Evolutionary conservation across 1,140 invertebrate genomes (phyloP).

Genomic region (Catajapyx aquilonaris): DNA sequence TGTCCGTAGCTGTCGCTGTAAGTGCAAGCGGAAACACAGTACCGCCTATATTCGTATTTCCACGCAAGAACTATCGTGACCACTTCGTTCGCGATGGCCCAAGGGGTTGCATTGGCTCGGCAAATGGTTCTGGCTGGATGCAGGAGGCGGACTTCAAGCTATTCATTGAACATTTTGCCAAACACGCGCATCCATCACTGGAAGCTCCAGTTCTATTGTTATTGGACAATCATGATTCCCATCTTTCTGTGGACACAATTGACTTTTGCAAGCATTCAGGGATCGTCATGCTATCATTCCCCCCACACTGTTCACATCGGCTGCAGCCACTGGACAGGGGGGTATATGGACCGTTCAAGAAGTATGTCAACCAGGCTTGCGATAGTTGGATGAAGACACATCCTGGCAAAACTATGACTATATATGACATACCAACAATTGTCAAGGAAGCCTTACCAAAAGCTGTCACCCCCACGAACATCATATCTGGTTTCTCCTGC

Average conservation of each 20-base stretch:
- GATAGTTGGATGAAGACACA: conserved; percentile 10
- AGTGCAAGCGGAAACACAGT: conserved; percentile 20
- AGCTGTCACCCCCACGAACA: conserved; percentile 10
- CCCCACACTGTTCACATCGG: not conserved
- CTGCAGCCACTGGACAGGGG: conserved; percentile 9
- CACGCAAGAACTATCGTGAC: conserved; percentile 16
- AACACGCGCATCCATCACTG: conserved; percentile 14
- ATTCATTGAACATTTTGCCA: conserved; percentile 19
- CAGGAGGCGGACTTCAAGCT: conserved; percentile 15
- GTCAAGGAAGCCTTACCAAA: conserved; percentile 8
- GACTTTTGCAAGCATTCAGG: conserved; percentile 17
- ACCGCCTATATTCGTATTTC: conserved; percentile 23
- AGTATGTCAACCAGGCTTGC: conserved; percentile 6
- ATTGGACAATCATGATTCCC: conserved; percentile 20
- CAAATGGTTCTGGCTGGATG: conserved; percentile 19
- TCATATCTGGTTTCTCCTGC: conserved; percentile 10
- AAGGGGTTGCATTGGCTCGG: conserved; percentile 15
- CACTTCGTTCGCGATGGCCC: conserved; percentile 17
- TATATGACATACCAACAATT: conserved; percentile 13
- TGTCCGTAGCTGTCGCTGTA: conserved; percentile 19
- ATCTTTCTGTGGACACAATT: conserved; percentile 14
- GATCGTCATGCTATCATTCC: conserved; percentile 16
- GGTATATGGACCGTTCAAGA: conserved; percentile 13
- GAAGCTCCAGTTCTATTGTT: conserved; percentile 18
- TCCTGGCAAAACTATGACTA: conserved; percentile 12